Evolutionary conservation across 2,888 invertebrate species (phyloP).

Genomic region (Hecatera dysodea): DNA sequence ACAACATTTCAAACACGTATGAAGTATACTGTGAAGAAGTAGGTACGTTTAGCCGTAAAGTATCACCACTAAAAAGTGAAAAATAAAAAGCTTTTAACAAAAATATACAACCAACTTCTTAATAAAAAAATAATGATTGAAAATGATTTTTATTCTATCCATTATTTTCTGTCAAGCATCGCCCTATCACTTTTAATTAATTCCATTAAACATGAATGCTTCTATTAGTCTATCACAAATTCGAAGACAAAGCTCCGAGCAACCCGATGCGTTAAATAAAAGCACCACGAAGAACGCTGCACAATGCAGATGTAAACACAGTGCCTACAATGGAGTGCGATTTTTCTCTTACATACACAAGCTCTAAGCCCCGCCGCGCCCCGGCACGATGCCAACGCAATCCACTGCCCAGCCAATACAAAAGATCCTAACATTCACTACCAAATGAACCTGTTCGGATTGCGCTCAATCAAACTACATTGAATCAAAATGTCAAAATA

Average conservation of each 20-base stretch:
- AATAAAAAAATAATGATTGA: too few relatives aligned
- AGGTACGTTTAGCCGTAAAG: too few relatives aligned
- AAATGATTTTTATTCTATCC: too few relatives aligned
- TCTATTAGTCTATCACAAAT: background rate
- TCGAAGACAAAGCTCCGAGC: background rate
- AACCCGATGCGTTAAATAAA: background rate
- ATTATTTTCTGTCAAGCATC: too few relatives aligned
- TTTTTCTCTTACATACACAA: background rate
- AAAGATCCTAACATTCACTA: slow-evolving; percentile 38
- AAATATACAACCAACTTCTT: too few relatives aligned
- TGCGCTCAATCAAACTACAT: slow-evolving; percentile 51
- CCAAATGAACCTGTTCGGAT: slow-evolving; percentile 52
- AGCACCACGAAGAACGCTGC: background rate
- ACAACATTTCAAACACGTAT: too few relatives aligned
- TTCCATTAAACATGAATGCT: background rate
- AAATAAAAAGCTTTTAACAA: too few relatives aligned
- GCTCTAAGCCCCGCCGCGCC: slow-evolving; percentile 9
- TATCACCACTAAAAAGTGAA: too few relatives aligned
- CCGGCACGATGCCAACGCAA: slow-evolving; percentile 15
- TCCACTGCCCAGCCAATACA: slow-evolving; percentile 10
- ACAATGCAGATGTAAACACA: background rate
- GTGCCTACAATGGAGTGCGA: background rate
- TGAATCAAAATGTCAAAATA: slow-evolving; percentile 66
- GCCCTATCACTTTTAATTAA: background rate
- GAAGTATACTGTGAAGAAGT: too few relatives aligned